A percentile compares a stretch with the other conserved stretches of the same genome.
These are phyloP conservation scores for Catotricha subobsoleta DNA, from an alignment of 2,888 invertebrate genomes.

Conservation along the genomic window DNA sequence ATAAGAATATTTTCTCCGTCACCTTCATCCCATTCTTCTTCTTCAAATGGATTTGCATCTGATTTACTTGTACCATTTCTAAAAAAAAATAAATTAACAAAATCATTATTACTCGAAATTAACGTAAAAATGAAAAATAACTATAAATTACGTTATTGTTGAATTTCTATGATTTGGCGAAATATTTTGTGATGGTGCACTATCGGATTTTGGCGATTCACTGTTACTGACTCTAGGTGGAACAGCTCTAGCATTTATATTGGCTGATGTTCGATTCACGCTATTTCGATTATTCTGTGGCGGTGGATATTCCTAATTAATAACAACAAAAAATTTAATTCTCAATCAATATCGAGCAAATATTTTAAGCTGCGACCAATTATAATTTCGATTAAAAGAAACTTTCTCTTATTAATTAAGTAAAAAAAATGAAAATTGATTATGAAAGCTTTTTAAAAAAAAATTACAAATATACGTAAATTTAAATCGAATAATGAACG, in stretches of 20 bases:
- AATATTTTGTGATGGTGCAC: constrained; percentile 17
- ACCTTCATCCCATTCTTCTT: constrained; percentile 63
- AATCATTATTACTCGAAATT: neutral
- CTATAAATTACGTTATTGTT: constrained; percentile 40
- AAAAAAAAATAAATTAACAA: constrained; percentile 9
- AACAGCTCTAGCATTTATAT: constrained; percentile 29
- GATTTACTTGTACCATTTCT: constrained; percentile 45
- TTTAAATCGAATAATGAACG: constrained; percentile 10
- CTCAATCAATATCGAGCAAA: too few species aligned
- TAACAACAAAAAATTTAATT: too few species aligned
- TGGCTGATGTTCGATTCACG: constrained; percentile 30
- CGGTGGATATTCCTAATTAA: constrained; percentile 22
- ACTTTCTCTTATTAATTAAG: constrained; percentile 16
- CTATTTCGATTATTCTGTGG: constrained; percentile 35
- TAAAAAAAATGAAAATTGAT: constrained; percentile 13
- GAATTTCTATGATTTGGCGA: constrained; percentile 37
- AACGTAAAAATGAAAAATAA: neutral
- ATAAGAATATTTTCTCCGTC: constrained; percentile 61
- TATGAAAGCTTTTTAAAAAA: too few species aligned
- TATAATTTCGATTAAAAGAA: too few species aligned
- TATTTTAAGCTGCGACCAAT: neutral
- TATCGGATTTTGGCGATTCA: constrained; percentile 29
- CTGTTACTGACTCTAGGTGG: constrained; percentile 23
- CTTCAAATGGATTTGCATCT: constrained; percentile 72
- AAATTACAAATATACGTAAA: too few species aligned